These are phyloP conservation scores for Chironomus riparius DNA, from an alignment of 2,888 invertebrate species.

Conservation along the genomic window DNA sequence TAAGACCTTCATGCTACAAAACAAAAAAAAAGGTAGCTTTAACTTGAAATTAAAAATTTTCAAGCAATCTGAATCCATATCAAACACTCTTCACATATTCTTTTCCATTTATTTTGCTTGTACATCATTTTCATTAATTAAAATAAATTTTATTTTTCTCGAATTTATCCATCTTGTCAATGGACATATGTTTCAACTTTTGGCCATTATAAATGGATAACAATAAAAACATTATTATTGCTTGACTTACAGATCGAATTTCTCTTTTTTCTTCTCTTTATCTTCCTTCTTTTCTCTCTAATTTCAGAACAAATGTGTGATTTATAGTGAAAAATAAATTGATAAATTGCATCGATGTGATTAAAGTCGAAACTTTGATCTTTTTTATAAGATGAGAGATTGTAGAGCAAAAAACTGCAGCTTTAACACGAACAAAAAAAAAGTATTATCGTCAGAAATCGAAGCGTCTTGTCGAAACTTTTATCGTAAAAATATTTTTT, in stretches of 20 bases:
- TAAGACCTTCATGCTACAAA: no score
- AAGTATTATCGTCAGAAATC: not conserved
- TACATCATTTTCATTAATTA: not conserved
- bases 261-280: not conserved
- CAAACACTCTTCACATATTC: not conserved
- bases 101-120: not conserved
- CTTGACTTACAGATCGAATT: not conserved
- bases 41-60: no score
- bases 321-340: slow-evolving; percentile 28
- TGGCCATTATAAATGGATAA: no score
- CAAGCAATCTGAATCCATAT: no score
- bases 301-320: slow-evolving; percentile 43
- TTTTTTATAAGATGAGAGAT: no score
- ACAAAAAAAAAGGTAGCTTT: no score
- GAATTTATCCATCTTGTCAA: not conserved
- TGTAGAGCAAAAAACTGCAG: no score
- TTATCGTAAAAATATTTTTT: no score
- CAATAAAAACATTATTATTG: no score
- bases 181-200: no score
- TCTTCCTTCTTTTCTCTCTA: not conserved
- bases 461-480: no score
- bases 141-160: not conserved
- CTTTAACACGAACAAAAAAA: no score
- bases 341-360: not conserved
- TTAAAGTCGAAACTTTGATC: not conserved